Evolutionary conservation across 2,888 invertebrate genomes (phyloP).

Genomic region (Cephus runcator): DNA sequence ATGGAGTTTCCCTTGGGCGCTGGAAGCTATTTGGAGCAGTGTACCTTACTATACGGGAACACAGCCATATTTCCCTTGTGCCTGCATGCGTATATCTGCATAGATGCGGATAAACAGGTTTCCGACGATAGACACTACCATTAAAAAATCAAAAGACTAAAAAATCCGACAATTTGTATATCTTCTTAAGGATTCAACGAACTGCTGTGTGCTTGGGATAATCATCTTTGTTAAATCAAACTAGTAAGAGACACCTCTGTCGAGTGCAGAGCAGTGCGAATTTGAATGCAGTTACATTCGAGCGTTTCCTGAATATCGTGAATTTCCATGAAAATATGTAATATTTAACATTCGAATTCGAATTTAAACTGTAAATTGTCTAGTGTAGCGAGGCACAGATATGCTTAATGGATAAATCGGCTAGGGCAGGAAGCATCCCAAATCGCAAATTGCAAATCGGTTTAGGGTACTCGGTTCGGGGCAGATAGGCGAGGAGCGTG

Average conservation of each 20-base stretch:
- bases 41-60: neutral
- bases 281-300: too few species aligned
- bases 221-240: too few species aligned
- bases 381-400: neutral
- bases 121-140: neutral
- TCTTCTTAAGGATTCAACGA: too few species aligned
- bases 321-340: neutral
- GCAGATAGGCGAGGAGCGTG: neutral
- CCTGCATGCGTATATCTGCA: neutral
- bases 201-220: too few species aligned
- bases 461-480: neutral
- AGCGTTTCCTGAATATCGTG: too few species aligned
- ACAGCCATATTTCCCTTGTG: neutral
- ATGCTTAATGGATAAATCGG: too few species aligned
- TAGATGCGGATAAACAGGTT: neutral
- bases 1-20: slow-evolving; percentile 46
- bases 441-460: neutral
- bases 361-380: neutral
- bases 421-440: neutral
- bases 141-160: neutral
- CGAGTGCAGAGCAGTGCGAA: too few species aligned
- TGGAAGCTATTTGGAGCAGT: slow-evolving; percentile 29
- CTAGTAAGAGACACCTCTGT: too few species aligned
- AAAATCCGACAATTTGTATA: too few species aligned
- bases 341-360: neutral